Percentiles rank a stretch among this genome's conserved stretches.
Evolutionary conservation across 1,140 invertebrate species (phyloP).

Genomic region (Microvelia longipes): DNA sequence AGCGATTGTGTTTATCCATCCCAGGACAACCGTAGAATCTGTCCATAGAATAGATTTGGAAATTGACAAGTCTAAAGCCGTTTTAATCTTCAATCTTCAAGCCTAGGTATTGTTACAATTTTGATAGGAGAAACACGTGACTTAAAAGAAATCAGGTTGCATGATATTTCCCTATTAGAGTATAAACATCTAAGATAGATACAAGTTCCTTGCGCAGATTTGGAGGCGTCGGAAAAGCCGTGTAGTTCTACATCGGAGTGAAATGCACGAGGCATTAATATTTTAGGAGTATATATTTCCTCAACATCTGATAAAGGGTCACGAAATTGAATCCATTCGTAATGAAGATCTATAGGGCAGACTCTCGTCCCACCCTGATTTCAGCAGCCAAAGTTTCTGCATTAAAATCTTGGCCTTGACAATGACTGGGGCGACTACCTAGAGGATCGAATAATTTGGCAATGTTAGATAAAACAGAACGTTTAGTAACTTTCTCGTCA

Average conservation of each 20-base stretch:
- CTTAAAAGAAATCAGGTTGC: background rate
- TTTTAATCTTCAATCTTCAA: background rate
- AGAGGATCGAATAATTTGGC: conserved; percentile 26
- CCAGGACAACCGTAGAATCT: background rate
- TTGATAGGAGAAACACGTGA: background rate
- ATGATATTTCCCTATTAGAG: background rate
- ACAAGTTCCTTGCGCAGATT: background rate
- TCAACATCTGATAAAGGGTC: no score
- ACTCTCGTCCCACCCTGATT: conserved; percentile 24
- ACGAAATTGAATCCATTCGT: background rate
- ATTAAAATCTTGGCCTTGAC: conserved; percentile 22
- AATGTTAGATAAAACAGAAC: conserved; percentile 20
- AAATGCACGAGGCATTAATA: background rate
- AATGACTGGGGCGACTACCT: conserved; percentile 23
- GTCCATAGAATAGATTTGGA: background rate
- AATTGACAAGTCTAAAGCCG: background rate
- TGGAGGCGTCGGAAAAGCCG: background rate
- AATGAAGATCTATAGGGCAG: conserved; percentile 12
- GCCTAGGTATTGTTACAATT: background rate
- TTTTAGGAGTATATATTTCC: background rate
- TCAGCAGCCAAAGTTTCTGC: conserved; percentile 22
- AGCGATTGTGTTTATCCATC: background rate
- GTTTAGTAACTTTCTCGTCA: conserved; percentile 13
- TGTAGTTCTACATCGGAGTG: background rate
- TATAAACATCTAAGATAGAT: background rate